Evolutionary conservation across 2,797 vertebrate species (phyloP), one percentile per base, ranked within the genome.

Genomic region (Anguilla pacifica): DNA sequence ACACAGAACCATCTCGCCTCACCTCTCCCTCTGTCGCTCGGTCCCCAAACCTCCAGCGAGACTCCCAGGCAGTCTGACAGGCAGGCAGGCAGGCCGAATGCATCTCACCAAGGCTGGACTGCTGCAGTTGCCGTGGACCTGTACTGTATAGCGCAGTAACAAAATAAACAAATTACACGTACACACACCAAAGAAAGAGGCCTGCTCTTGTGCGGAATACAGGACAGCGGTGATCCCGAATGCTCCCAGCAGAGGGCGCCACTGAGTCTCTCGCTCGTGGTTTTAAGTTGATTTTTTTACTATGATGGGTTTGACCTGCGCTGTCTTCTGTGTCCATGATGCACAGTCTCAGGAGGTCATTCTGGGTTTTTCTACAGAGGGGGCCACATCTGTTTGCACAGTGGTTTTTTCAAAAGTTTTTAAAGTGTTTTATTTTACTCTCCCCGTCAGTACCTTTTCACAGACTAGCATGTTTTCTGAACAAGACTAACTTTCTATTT

Each of bases 381-480:
- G n/a, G 49, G 51, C 15, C 19, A 51, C 43, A 83, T 39, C 77
- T 49, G 17, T 81, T 43, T 49, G 77, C 1, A 6, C 6, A 7
- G 9, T 81, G 17, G 6, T 31, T 57, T 43, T 87, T 31, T 31
- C 7, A 7, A 59, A 46, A 4, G 10, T 3, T 51, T 87, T 61
- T 46, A 49, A 51, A 82, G 3, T 28, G 55, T 57, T 89, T 86
- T 82, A 61, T 85, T 51, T 74, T 85, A 43, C 13, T 81, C 84
- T 46, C 43, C 22, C 25, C 82, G 72, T 86, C 61, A 84, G 77
- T 86, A 70, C 43, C 31, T 83, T 85, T 87, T 82, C 39, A 64
- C 35, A 89, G 87, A 85, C 72, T 77, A 81, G 55, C 6, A 86
- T 74, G 17, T 46, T 82, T 82, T 82, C 46, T 82, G 79, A 82